Evolutionary conservation across 2,888 invertebrate genomes (phyloP).

Genomic region (Trisateles emortualis): DNA sequence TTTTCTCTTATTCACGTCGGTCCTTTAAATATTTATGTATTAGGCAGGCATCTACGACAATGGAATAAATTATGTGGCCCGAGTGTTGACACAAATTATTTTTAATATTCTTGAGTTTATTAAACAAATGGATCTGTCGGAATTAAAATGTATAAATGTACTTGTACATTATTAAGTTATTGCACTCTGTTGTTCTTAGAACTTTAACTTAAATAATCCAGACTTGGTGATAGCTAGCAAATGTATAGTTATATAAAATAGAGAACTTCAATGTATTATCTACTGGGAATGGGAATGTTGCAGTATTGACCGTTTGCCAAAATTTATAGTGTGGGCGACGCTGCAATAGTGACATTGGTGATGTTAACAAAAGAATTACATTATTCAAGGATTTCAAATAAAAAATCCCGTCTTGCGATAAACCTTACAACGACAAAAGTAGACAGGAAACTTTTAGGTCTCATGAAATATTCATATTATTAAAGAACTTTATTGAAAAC

Average conservation of each 20-base stretch:
- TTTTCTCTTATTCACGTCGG: conserved; percentile 17
- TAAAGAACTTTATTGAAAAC: conserved; percentile 19
- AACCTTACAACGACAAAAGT: background rate
- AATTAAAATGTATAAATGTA: too few species aligned
- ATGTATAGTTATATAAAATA: too few species aligned
- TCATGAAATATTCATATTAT: conserved; percentile 33
- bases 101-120: background rate
- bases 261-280: background rate
- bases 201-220: background rate
- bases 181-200: too few species aligned
- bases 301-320: background rate
- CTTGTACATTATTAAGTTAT: too few species aligned
- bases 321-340: background rate
- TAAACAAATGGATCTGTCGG: background rate
- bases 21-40: conserved; percentile 26
- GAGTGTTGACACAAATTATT: conserved; percentile 2
- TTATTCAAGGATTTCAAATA: background rate
- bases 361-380: background rate
- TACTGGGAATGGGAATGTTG: background rate
- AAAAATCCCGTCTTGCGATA: background rate
- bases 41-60: conserved; percentile 9
- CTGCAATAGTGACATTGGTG: background rate
- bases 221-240: background rate
- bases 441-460: conserved; percentile 16
- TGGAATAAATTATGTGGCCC: conserved; percentile 24